A percentile compares a stretch with the other conserved stretches of the same genome.
Evolutionary conservation across 64 coral and sea anemone genomes (phyloP).

Genomic region (Stylophora pistillata): DNA sequence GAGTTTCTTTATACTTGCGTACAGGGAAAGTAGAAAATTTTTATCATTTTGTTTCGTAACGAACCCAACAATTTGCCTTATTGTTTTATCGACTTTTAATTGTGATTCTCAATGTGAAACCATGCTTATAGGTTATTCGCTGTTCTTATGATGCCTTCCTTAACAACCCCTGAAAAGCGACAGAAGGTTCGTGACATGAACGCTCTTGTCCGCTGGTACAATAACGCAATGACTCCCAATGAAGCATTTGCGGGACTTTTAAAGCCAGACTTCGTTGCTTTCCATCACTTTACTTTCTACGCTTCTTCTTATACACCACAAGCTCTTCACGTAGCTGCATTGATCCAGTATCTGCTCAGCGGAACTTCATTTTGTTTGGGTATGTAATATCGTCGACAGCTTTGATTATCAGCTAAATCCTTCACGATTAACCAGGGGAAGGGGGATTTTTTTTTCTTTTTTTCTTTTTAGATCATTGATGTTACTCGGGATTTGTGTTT

Average conservation of each 20-base stretch:
- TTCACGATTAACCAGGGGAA: background rate
- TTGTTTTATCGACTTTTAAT: too few species aligned
- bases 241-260: constrained; percentile 9
- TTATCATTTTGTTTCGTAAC: too few species aligned
- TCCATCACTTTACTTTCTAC: constrained; percentile 28
- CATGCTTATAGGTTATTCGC: constrained; percentile 1
- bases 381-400: background rate
- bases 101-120: too few species aligned
- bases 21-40: too few species aligned
- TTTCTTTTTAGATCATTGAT: too few species aligned
- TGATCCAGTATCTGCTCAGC: background rate
- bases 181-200: constrained; percentile 49
- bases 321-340: background rate
- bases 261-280: constrained; percentile 13
- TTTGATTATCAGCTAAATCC: background rate
- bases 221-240: constrained; percentile 5
- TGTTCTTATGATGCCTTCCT: constrained; percentile 40
- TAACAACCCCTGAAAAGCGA: background rate
- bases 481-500: too few species aligned
- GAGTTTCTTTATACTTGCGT: too few species aligned
- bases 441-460: background rate
- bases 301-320: background rate
- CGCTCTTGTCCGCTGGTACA: constrained; percentile 18
- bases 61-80: too few species aligned
- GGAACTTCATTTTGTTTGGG: background rate